Evolutionary conservation across 2,113 vertebrate genomes (phyloP).

Genomic region (Zingel zingel): DNA sequence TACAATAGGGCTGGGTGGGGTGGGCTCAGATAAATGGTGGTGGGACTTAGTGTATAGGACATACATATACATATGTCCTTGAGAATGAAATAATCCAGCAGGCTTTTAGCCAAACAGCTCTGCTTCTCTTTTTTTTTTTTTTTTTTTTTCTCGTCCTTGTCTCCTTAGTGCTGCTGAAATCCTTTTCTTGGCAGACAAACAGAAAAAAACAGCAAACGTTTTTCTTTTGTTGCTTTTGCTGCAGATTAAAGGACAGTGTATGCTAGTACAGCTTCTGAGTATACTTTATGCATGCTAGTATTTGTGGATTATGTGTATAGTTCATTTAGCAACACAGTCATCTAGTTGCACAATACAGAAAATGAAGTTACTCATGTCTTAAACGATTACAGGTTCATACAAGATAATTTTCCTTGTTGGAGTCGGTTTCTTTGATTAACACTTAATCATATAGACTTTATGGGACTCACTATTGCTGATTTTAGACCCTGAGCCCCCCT

Average conservation of each 20-base stretch:
- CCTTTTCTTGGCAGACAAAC: conserved; percentile 63
- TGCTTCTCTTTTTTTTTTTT: conserved; percentile 42
- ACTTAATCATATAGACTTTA: too few species aligned
- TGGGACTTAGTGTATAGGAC: conserved; percentile 35
- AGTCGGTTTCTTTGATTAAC: too few species aligned
- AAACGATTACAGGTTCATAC: background rate
- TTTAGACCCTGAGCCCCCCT: too few species aligned
- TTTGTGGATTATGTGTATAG: conserved; percentile 7
- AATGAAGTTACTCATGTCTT: background rate
- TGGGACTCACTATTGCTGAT: too few species aligned
- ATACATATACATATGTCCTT: conserved; percentile 66
- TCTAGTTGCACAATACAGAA: background rate
- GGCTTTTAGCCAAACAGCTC: conserved; percentile 60
- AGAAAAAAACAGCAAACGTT: conserved; percentile 39
- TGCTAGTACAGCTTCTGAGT: background rate
- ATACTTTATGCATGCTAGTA: background rate
- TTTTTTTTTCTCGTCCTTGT: conserved; percentile 37
- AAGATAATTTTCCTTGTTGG: too few species aligned
- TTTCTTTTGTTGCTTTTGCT: conserved; percentile 47
- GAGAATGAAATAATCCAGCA: conserved; percentile 63
- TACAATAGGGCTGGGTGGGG: conserved; percentile 43
- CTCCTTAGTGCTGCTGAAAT: conserved; percentile 57
- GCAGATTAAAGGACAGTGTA: conserved; percentile 40
- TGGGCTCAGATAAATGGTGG: conserved; percentile 52
- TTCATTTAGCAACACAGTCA: background rate